A percentile compares a stretch with the other conserved stretches of the same genome.
Conservation (phyloP, 1,140 invertebrate species). For the Lasioglossum albipes region DNA sequence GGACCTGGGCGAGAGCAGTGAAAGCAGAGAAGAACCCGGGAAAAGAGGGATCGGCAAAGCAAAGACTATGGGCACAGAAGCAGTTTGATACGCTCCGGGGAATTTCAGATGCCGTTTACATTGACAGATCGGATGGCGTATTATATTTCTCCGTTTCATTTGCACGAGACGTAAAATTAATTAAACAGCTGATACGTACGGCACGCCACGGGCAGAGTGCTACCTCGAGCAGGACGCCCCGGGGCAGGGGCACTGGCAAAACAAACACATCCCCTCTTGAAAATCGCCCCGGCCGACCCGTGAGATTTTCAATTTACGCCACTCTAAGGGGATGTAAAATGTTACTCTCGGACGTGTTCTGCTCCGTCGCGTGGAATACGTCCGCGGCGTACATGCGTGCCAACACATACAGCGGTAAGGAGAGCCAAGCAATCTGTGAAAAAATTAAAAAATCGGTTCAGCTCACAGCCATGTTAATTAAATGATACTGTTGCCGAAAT, state of each 20-base stretch:
- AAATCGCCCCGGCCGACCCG: slow-evolving; percentile 38
- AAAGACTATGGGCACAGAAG: slow-evolving; percentile 16
- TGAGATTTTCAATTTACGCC: slow-evolving; percentile 63
- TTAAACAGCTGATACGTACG: slow-evolving; percentile 71
- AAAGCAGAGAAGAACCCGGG: neutral
- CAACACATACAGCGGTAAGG: slow-evolving; percentile 43
- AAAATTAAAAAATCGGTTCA: slow-evolving; percentile 54
- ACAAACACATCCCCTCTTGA: slow-evolving; percentile 55
- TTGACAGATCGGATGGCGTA: slow-evolving; percentile 58
- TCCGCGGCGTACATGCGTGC: slow-evolving; percentile 39
- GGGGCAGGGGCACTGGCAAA: slow-evolving; percentile 48
- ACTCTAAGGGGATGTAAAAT: slow-evolving; percentile 54
- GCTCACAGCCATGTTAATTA: slow-evolving; percentile 48
- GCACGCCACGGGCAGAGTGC: slow-evolving; percentile 29
- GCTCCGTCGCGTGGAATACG: slow-evolving; percentile 56
- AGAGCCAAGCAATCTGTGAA: slow-evolving; percentile 5
- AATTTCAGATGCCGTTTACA: slow-evolving; percentile 48
- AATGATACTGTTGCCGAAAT: slow-evolving; percentile 11
- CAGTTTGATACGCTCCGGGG: slow-evolving; percentile 13
- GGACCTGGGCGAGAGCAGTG: neutral
- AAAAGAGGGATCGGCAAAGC: neutral
- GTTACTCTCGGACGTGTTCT: slow-evolving; percentile 35
- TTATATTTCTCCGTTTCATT: slow-evolving; percentile 73
- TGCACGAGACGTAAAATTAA: slow-evolving; percentile 71
- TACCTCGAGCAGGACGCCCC: slow-evolving; percentile 19